These are phyloP conservation scores for Drymodes brunneopygia DNA, from an alignment of 2,113 vertebrate genomes.

Conservation along the genomic window DNA sequence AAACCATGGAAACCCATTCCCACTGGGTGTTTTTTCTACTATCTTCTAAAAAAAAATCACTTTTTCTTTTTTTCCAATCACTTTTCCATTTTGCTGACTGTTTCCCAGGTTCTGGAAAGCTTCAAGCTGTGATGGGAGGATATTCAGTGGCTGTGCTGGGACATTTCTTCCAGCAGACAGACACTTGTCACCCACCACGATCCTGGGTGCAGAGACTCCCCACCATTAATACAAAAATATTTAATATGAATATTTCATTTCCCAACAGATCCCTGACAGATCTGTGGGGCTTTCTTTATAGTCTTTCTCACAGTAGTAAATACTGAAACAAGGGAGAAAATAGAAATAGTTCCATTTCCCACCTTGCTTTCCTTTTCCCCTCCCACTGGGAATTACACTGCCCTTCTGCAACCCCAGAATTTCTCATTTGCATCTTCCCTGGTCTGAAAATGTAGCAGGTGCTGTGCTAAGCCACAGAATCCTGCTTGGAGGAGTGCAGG, in stretches of 20 bases:
- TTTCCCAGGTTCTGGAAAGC: not conserved
- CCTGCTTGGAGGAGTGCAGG: not conserved
- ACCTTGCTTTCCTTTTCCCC: not conserved
- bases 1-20: not conserved
- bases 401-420: not conserved
- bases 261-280: not conserved
- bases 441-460: not conserved
- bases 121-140: accelerated
- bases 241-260: not conserved
- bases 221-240: not conserved
- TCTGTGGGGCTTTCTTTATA: not conserved
- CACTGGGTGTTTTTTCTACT: not conserved
- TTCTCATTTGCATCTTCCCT: not conserved
- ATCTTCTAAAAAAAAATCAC: not conserved
- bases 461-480: not conserved
- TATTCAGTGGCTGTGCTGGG: not conserved
- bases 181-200: not conserved
- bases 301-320: not conserved
- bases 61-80: accelerated
- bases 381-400: not conserved
- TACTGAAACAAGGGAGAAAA: not conserved
- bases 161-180: not conserved
- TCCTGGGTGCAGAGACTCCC: not conserved
- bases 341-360: not conserved
- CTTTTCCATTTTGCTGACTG: not conserved